These are phyloP conservation scores for Amblyteles armatorius DNA, from an alignment of 2,888 invertebrate species.

Conservation along the genomic window DNA sequence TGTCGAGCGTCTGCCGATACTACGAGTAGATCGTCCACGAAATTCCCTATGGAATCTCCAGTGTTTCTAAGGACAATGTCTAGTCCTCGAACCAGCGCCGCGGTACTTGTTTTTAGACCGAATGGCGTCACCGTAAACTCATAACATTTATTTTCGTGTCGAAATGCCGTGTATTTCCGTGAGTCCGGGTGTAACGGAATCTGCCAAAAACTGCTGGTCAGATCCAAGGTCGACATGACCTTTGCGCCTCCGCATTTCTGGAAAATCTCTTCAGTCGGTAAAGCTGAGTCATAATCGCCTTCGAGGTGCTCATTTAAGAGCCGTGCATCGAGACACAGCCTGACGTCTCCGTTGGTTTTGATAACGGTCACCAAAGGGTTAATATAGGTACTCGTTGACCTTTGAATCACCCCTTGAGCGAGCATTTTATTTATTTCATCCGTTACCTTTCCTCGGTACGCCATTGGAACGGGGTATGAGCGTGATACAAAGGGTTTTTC, in stretches of 20 bases:
- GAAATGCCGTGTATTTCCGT: slow-evolving; percentile 47
- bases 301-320: slow-evolving; percentile 44
- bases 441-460: too few species aligned
- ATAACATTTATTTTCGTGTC: slow-evolving; percentile 18
- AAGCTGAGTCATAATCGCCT: background rate
- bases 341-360: slow-evolving; percentile 47
- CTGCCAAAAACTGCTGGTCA: too few species aligned
- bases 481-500: too few species aligned
- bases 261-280: too few species aligned
- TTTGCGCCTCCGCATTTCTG: too few species aligned
- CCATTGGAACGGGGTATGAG: too few species aligned
- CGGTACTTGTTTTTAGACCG: slow-evolving; percentile 50
- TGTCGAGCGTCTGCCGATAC: slow-evolving; percentile 9
- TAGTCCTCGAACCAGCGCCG: background rate
- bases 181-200: slow-evolving; percentile 44
- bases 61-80: background rate
- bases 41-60: slow-evolving; percentile 15
- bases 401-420: slow-evolving; percentile 71
- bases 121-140: slow-evolving; percentile 34
- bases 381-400: slow-evolving; percentile 74
- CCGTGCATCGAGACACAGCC: slow-evolving; percentile 45
- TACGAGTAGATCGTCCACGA: slow-evolving; percentile 48
- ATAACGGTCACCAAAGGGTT: slow-evolving; percentile 63
- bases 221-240: too few species aligned
- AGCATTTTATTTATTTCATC: too few species aligned